Conservation (phyloP, 1,140 invertebrate species). For the Aleiodes sp. region DNA sequence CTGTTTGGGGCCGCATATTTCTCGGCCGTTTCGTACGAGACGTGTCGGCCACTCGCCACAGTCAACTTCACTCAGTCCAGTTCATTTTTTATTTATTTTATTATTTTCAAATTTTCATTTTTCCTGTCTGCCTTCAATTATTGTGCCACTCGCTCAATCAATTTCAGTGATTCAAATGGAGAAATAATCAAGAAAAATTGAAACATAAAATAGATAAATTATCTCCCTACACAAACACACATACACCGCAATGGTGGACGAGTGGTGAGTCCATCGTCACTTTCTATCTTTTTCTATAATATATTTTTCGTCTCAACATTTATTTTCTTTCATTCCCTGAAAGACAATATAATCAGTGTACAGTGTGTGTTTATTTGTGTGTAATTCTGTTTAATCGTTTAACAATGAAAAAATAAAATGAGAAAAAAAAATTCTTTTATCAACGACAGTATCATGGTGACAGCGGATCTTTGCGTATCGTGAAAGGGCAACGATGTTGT, state of each 20-base stretch:
- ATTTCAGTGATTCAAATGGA: not conserved
- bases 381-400: not conserved
- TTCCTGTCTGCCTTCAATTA: not conserved
- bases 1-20: not conserved
- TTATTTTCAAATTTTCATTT: not conserved
- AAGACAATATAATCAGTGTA: not conserved
- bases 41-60: constrained; percentile 13
- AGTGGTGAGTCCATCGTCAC: constrained; percentile 28
- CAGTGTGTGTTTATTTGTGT: constrained; percentile 7
- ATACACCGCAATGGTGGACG: constrained; percentile 25
- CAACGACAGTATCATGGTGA: not conserved
- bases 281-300: constrained; percentile 14
- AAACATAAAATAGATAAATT: constrained; percentile 1
- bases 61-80: constrained; percentile 15
- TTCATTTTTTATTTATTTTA: not conserved
- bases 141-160: too few species aligned
- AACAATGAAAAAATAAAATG: not conserved
- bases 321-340: not conserved
- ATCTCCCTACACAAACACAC: constrained; percentile 3
- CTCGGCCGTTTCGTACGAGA: constrained; percentile 8
- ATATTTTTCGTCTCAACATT: not conserved
- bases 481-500: constrained; percentile 21
- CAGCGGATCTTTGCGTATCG: not conserved
- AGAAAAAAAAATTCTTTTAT: not conserved
- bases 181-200: not conserved